Conservation (phyloP, 1,140 invertebrate genomes). For the Mylabris phalerata region DNA sequence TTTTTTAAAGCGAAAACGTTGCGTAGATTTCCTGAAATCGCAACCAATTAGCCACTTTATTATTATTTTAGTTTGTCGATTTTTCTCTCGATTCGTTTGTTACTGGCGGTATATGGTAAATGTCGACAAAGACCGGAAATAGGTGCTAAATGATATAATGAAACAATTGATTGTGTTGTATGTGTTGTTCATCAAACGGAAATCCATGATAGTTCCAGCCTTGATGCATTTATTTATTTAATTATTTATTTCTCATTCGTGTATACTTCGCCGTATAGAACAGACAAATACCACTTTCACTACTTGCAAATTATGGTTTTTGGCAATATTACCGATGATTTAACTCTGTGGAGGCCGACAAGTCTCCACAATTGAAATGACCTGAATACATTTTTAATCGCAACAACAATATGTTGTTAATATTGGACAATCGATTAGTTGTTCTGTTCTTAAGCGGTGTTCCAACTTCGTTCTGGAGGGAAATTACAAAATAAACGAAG, state of each 20-base stretch:
- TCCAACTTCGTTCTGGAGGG: no score
- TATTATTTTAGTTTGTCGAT: no score
- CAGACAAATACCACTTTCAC: no score
- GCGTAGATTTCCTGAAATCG: conserved; percentile 14
- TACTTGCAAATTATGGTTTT: no score
- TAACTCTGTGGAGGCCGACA: conserved; percentile 22
- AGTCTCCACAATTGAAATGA: conserved; percentile 11
- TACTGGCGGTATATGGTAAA: conserved; percentile 4
- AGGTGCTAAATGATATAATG: conserved; percentile 24
- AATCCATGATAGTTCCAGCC: conserved; percentile 26
- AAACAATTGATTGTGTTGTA: conserved; percentile 25
- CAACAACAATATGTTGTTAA: no score
- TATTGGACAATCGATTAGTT: no score
- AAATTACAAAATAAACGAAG: no score
- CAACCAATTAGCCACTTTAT: conserved; percentile 9
- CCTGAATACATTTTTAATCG: conserved; percentile 17
- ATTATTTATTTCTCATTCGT: no score
- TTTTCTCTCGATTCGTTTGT: not conserved
- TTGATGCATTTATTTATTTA: conserved; percentile 3
- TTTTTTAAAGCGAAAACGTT: not conserved
- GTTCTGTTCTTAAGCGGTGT: no score
- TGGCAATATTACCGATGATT: not conserved
- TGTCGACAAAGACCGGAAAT: conserved; percentile 19
- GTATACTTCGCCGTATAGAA: no score
- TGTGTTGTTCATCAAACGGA: conserved; percentile 16